Evolutionary conservation across 2,113 vertebrate genomes (phyloP).

Genomic region (Misgurnus mizolepis): DNA sequence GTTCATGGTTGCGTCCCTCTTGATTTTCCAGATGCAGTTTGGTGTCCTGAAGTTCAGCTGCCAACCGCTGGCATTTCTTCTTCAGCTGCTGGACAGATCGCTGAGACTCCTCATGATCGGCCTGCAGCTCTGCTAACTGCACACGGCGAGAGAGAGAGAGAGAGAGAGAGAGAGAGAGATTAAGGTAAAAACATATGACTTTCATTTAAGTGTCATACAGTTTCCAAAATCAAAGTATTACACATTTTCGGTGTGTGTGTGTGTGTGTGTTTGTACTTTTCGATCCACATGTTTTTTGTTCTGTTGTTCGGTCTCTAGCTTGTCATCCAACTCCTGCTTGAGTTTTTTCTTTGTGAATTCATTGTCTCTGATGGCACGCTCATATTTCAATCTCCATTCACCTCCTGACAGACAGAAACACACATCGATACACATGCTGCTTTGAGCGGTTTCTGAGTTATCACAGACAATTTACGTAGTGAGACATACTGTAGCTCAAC

Average conservation of each 20-base stretch:
- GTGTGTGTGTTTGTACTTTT: slow-evolving; percentile 67
- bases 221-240: neutral
- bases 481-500: too few species aligned
- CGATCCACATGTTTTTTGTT: slow-evolving; percentile 89
- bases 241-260: neutral
- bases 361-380: slow-evolving; percentile 87
- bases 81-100: slow-evolving; percentile 90
- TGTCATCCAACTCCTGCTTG: slow-evolving; percentile 96
- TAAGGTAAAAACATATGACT: neutral
- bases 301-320: slow-evolving; percentile 95
- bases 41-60: slow-evolving; percentile 93
- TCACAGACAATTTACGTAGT: neutral
- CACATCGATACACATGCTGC: neutral
- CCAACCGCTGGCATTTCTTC: slow-evolving; percentile 92
- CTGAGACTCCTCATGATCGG: slow-evolving; percentile 90
- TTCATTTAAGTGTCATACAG: neutral
- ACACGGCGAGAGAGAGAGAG: neutral
- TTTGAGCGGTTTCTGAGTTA: neutral
- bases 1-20: slow-evolving; percentile 93
- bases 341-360: slow-evolving; percentile 94
- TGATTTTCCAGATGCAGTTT: slow-evolving; percentile 95
- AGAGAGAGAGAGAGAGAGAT: slow-evolving; percentile 29
- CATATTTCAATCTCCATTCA: slow-evolving; percentile 93
- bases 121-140: slow-evolving; percentile 89
- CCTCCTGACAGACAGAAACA: slow-evolving; percentile 75